Conservation (phyloP, 2,113 vertebrate genomes). For the Sigmodon hispidus region DNA sequence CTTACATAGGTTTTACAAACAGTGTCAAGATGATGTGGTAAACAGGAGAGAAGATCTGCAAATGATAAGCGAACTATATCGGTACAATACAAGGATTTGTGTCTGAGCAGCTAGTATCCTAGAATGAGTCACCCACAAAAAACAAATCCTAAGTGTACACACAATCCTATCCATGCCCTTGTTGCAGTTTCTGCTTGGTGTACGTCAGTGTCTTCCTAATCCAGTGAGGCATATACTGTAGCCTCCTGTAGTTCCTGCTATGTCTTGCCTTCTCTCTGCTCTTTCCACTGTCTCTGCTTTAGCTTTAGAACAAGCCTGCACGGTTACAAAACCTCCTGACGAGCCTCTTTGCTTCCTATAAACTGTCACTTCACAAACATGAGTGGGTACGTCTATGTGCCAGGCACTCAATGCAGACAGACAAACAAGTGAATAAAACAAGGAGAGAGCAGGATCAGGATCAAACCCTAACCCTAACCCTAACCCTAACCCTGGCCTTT, state of each 20-base stretch:
- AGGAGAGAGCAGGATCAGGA: neutral
- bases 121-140: too few relatives aligned
- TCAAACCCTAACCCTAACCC: too few relatives aligned
- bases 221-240: neutral
- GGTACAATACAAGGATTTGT: neutral
- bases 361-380: neutral
- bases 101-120: neutral
- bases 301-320: too few relatives aligned
- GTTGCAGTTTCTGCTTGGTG: neutral
- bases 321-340: neutral
- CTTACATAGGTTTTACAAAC: neutral
- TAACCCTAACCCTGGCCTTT: neutral
- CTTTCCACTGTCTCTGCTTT: neutral
- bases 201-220: neutral
- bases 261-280: neutral
- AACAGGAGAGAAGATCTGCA: neutral
- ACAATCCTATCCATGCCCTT: neutral
- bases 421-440: neutral
- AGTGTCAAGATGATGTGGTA: neutral
- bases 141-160: neutral
- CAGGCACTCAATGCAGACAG: neutral
- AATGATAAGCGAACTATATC: neutral
- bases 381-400: neutral
- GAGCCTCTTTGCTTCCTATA: neutral
- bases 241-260: neutral